Evolutionary conservation across 2,888 invertebrate genomes (phyloP).

Genomic region (Lasius platythorax): DNA sequence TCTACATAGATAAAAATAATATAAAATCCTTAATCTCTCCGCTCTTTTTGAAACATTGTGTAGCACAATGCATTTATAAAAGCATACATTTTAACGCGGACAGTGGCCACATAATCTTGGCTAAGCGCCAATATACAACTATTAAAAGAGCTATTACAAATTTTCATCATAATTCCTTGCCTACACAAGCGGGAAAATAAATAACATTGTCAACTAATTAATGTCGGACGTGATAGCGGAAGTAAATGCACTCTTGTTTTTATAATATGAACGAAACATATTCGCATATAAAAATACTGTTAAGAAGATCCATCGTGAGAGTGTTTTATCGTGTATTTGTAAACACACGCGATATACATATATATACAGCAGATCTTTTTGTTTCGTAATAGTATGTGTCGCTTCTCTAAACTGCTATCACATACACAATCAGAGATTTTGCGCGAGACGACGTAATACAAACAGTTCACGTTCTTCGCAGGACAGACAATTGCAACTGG

Average conservation of each 20-base stretch:
- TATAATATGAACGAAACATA: background rate
- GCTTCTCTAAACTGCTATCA: background rate
- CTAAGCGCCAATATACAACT: constrained; percentile 35
- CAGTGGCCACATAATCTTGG: constrained; percentile 31
- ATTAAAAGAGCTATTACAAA: constrained; percentile 50
- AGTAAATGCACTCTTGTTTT: constrained; percentile 19
- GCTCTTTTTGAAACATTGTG: constrained; percentile 4
- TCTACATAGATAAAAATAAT: background rate
- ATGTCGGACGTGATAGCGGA: constrained; percentile 2
- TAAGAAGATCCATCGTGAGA: background rate
- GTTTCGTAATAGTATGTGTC: background rate
- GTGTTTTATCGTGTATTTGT: background rate
- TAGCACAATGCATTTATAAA: constrained; percentile 16
- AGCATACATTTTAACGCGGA: constrained; percentile 24
- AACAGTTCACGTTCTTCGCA: background rate
- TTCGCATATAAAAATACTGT: background rate
- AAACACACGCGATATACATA: background rate
- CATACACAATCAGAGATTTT: background rate
- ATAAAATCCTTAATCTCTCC: constrained; percentile 1
- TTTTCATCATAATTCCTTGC: constrained; percentile 43
- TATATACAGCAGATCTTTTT: background rate
- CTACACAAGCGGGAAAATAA: background rate
- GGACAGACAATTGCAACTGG: background rate
- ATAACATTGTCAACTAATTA: constrained; percentile 39
- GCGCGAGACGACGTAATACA: background rate